Conservation (phyloP, 2,113 vertebrate species). For the Vidua macroura region DNA sequence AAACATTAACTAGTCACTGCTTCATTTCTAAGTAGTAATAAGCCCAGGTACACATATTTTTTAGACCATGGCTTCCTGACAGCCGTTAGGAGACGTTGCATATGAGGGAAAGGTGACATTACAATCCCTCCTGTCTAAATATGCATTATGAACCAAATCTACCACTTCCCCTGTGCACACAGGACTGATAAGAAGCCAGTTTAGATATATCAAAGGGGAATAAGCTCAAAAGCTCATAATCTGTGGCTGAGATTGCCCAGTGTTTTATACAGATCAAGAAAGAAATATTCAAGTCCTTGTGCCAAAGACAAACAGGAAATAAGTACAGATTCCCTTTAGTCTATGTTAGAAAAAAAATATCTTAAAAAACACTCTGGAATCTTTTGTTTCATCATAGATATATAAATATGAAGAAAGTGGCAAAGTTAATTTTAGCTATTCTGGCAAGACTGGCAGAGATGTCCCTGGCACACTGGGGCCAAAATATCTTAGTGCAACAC, state of each 20-base stretch:
- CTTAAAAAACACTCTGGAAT: not conserved
- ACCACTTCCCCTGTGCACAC: not conserved
- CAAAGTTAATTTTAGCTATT: not conserved
- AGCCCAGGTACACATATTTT: not conserved
- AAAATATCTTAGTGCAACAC: not conserved
- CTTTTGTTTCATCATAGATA: not conserved
- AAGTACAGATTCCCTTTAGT: rapidly evolving
- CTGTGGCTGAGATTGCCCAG: not conserved
- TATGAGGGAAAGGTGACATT: not conserved
- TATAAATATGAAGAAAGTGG: not conserved
- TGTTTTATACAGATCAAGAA: not conserved
- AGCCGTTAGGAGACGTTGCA: not conserved
- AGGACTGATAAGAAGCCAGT: not conserved
- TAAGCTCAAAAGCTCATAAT: not conserved
- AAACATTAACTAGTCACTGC: not conserved
- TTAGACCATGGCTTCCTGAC: not conserved
- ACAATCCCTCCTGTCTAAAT: not conserved
- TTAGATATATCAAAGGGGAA: not conserved
- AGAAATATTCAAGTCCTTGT: not conserved
- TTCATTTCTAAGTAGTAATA: not conserved
- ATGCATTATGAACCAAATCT: not conserved
- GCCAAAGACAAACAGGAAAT: not conserved
- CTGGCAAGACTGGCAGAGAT: not conserved
- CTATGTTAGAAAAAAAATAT: not conserved
- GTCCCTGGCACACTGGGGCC: not conserved